Evolutionary conservation across 2,888 invertebrate species (phyloP).

Genomic region (Lapara coniferarum): DNA sequence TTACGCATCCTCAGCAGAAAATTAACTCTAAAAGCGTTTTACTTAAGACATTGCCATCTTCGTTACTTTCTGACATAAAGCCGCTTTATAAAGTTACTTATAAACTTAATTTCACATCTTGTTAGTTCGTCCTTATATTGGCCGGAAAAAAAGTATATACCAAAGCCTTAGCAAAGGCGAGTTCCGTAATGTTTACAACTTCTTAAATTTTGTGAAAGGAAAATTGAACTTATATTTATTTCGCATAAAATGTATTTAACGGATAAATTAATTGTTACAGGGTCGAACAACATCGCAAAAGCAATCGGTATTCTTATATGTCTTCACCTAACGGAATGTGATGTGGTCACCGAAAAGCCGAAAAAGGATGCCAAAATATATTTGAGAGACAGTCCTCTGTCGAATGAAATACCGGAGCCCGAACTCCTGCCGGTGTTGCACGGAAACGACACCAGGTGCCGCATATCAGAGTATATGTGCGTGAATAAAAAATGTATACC

Average conservation of each 20-base stretch:
- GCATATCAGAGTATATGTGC: slow-evolving; percentile 87
- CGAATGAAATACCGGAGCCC: slow-evolving; percentile 65
- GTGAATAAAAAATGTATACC: slow-evolving; percentile 86
- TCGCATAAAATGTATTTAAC: background rate
- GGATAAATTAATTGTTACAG: slow-evolving; percentile 61
- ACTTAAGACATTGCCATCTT: background rate
- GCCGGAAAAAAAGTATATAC: background rate
- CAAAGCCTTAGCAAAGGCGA: background rate
- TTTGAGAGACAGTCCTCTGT: slow-evolving; percentile 56
- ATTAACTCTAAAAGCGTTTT: background rate
- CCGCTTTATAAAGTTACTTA: background rate
- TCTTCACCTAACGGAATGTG: slow-evolving; percentile 64
- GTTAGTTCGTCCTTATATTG: background rate
- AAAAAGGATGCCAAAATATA: slow-evolving; percentile 44
- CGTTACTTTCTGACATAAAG: background rate
- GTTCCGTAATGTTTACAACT: background rate
- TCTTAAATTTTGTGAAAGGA: background rate
- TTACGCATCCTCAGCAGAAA: background rate
- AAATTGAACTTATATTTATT: background rate
- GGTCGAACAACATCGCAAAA: slow-evolving; percentile 55
- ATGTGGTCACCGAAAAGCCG: slow-evolving; percentile 56
- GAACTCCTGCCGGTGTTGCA: slow-evolving; percentile 72
- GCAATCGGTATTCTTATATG: slow-evolving; percentile 57
- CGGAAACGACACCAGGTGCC: slow-evolving; percentile 81
- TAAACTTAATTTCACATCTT: background rate